Evolutionary conservation across 2,113 vertebrate species (phyloP), one percentile per base, ranked within the genome.

Genomic region (Trachemys scripta): DNA sequence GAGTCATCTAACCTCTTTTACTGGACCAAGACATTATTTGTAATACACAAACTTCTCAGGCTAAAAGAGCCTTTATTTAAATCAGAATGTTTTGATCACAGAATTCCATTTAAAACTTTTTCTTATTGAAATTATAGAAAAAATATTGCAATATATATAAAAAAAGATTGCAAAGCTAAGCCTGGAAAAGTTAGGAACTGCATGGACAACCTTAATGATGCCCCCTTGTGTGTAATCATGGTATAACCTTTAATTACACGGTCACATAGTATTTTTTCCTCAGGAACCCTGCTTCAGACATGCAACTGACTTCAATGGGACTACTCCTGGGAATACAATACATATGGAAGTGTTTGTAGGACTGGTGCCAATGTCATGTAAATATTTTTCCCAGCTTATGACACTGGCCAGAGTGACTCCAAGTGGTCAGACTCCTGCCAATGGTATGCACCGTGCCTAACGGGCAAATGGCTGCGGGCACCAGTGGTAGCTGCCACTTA

Each of bases 361-460:
- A 45, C 75, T 78, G 75, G 65, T 72, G n/a, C 65, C 35, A 38
- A 72, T 20, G 35, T 22, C 38, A 8, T 78, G 11, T 78, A 47
- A 45, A 25, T 47, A 45, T 78, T 42, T 47, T 47, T 12, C 25
- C 20, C 75, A 42, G 5, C 20, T 38, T 72, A n/a, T 20, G 35
- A 38, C 65, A 20, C 38, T 19, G 35, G 65, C 16, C 10, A 42
- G 38, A 12, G 31, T 7, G 3, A 13, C 62, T 35, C 62, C 62
- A 19, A 8, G 17, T 62, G 59, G 29, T 31, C 59, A 62, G 29
- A 16, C 31, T 62, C 29, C 59, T 62, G 62, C 62, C 29, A 62
- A 35, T 3, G 6, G 16, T 17, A 19, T 4, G 31, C 62, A n/a
- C 31, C 2, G 5, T 8, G 31, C 14, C 6, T 10, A n/a, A n/a